Conservation (phyloP, 2,888 invertebrate species). For the Chrysolina oricalcia region DNA sequence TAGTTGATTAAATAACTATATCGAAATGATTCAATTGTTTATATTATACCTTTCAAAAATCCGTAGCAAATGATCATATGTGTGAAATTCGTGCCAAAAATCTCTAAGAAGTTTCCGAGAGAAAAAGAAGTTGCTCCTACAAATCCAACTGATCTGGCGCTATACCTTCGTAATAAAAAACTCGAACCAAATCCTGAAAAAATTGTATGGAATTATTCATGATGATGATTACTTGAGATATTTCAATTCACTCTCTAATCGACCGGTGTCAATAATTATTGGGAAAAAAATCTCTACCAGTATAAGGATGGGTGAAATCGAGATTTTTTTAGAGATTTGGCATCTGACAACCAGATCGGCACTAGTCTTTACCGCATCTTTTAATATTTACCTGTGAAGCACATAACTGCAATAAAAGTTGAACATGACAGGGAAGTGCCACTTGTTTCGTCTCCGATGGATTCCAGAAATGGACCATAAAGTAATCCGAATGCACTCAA, state of each 20-base stretch:
- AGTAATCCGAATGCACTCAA: constrained; percentile 82
- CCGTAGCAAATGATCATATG: not conserved
- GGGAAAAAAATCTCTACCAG: too few relatives aligned
- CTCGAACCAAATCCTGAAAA: not conserved
- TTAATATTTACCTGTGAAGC: constrained; percentile 75
- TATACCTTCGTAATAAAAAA: constrained; percentile 2
- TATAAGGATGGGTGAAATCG: too few relatives aligned
- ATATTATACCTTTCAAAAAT: not conserved
- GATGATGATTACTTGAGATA: too few relatives aligned
- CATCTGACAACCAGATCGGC: too few relatives aligned
- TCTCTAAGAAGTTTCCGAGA: not conserved
- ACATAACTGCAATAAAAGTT: constrained; percentile 78
- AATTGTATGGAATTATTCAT: too few relatives aligned
- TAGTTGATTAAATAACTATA: too few relatives aligned
- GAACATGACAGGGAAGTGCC: constrained; percentile 82
- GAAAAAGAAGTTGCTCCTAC: not conserved
- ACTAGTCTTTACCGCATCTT: too few relatives aligned
- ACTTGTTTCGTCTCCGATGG: constrained; percentile 79
- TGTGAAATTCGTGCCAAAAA: not conserved
- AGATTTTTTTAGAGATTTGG: too few relatives aligned
- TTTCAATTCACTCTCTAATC: not conserved
- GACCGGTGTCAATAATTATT: too few relatives aligned
- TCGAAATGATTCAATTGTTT: too few relatives aligned
- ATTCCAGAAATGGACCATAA: constrained; percentile 80
- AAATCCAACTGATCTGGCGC: not conserved